Base-by-base conservation (phyloP, 2,888 invertebrate genomes). In the Dyspetes luteomarginatus region DNA sequence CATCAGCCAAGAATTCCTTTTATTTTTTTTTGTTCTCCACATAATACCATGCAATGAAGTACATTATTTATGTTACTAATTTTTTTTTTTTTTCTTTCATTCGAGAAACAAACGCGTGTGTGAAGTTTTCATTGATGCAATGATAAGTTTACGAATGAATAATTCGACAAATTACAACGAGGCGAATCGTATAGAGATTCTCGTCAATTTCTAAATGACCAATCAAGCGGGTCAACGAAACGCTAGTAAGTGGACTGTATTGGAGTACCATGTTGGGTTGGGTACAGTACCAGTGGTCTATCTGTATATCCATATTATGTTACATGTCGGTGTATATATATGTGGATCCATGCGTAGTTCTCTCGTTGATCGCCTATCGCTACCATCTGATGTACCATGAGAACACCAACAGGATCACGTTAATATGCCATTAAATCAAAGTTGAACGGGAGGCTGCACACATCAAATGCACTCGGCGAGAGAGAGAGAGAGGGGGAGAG, bases 341-440 rank as follows among this genome's bases (percentile, higher is more conserved):
- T 26, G 15, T 43, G 26, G 24, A 26, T 65, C 36, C 28, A 19
- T 55, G 68, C 45, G 67, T 52, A 17, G 43, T 41, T 60, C 83
- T 84, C 83, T 81, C 82, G 84, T 85, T 86, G 84, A 86, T 86
- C 85, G 84, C 79, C 81, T 85, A 85, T 86, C 82, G 77, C 81
- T 55, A 50, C 56, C 81, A 78, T 45, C 65, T 68, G 77, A 77
- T 73, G 85, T 82, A 84, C 84, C 82, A 79, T 84, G 81, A 75
- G 83, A n/a, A n/a, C 86, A 85, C 83, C 86, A 84, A 56, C 68
- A 67, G 69, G 50, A 85, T 85, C 87, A 80, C 86, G 86, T 87
- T 88, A 88, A 88, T 89, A 88, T 88, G 88, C 86, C 86, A 88
- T 88, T 89, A 89, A 88, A 89, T 88, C 89, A 89, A 89, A 88